Evolutionary conservation across 2,113 vertebrate species (phyloP), one percentile per base, ranked within the genome.

Genomic region (Bostrychus sinensis): DNA sequence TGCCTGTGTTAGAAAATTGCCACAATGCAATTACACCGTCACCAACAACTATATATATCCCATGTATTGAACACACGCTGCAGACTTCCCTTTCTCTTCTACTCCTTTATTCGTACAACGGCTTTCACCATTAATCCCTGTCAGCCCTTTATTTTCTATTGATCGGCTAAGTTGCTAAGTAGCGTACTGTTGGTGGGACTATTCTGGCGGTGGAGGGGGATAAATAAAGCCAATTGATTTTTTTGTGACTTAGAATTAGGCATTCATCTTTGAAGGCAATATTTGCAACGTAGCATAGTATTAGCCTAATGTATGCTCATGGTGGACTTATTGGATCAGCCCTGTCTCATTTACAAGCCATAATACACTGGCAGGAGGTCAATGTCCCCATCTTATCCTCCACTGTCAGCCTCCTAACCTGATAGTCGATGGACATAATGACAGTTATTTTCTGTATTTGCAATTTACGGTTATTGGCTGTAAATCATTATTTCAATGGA

Each of bases 71-170:
- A 17, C 36, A 54, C 60, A 50, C 65, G 50, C 30, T 11, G 22
- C 22, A 41, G 16, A 3, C 34, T 67, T 56, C 54, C 38, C 38
- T 71, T 55, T 19, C 9, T 39, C 46, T 48, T 30, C 2, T 10
- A 16, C 73, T 72, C 75, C 80, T 77, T 83, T 65, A 81, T 86
- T 86, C 62, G 60, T 53, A 62, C 72, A 34, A 54, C 42, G 34
- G 38, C 58, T 66, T 67, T 65, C 39, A 23, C 61, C 60, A 75
- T 87, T 79, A 85, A 80, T 82, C 80, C 62, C 37, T 65, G 66
- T 81, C 72, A 54, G 61, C 34, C 60, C 62, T 78, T 89, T 81
- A 82, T 87, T 86, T 83, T 69, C 25, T 73, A 86, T 80, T 67
- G 85, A 89, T 86, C 61, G 17, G 17, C 61, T 63, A 70, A 69